phyloP scores from a whole-genome alignment of 2,888 invertebrate species.

The Leptopterna dolabrata region DNA sequence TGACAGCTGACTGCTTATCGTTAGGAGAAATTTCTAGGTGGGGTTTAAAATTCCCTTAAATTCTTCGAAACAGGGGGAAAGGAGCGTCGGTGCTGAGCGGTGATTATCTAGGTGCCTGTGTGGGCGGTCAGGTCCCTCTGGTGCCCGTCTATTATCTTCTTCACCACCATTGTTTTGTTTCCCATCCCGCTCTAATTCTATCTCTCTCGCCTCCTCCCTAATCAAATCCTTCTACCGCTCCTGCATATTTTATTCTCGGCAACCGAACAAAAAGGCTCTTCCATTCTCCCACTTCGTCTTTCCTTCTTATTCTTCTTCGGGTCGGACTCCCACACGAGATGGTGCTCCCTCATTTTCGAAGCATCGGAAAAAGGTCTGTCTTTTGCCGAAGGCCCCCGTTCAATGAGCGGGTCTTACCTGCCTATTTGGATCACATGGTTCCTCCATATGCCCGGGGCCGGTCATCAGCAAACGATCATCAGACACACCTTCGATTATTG shows the following conservation, averaged over 20 bases:
- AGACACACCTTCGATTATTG: neutral
- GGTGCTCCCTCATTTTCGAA: neutral
- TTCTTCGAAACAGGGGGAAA: neutral
- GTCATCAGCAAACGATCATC: neutral
- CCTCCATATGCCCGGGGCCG: neutral
- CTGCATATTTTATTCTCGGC: conserved; percentile 40
- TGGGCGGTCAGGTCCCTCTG: conserved; percentile 14
- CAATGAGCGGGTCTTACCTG: neutral
- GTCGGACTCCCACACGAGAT: neutral
- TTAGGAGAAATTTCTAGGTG: neutral
- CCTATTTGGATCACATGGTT: neutral
- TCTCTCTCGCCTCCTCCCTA: conserved; percentile 30
- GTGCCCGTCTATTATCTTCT: neutral
- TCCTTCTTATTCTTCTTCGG: neutral
- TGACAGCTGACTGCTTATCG: neutral
- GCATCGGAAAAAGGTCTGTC: neutral
- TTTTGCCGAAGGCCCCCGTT: neutral
- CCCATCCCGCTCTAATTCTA: conserved; percentile 23
- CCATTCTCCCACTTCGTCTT: neutral
- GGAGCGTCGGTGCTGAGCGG: neutral
- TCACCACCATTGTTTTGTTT: conserved; percentile 15
- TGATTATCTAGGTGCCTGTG: conserved; percentile 36
- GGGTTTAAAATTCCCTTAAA: neutral
- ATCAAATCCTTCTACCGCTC: conserved; percentile 41
- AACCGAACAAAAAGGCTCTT: conserved; percentile 4